phyloP scores from a whole-genome alignment of 2,113 vertebrate species.

The Athene cunicularia region DNA sequence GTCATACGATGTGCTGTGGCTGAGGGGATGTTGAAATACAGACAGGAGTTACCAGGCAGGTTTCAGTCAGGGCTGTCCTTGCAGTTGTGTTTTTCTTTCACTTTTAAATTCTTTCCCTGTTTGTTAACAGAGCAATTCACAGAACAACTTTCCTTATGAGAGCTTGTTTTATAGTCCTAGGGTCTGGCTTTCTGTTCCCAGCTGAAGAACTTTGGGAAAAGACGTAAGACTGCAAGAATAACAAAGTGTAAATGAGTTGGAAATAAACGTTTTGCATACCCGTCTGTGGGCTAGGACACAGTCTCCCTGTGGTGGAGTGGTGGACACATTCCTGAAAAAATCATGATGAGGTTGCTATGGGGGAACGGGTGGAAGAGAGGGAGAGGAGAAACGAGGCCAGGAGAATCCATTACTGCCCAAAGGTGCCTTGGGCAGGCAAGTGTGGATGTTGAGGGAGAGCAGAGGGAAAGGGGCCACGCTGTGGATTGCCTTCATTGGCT shows the following conservation, averaged over 20 bases:
- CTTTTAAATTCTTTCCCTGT: background rate
- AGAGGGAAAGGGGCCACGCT: fast-evolving
- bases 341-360: fast-evolving
- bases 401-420: background rate
- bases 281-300: fast-evolving
- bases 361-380: background rate
- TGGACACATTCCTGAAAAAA: background rate
- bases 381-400: background rate
- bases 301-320: background rate
- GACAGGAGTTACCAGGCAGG: slow-evolving; percentile 24
- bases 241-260: background rate
- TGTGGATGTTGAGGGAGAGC: background rate
- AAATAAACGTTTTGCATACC: background rate
- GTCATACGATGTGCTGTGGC: slow-evolving; percentile 17
- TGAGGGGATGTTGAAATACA: slow-evolving; percentile 55
- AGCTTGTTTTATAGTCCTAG: background rate
- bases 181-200: background rate
- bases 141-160: background rate
- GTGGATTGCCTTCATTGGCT: fast-evolving
- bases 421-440: too few relatives aligned
- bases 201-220: background rate
- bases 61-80: slow-evolving; percentile 5
- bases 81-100: background rate
- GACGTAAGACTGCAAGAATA: background rate
- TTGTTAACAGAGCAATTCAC: background rate